Base-by-base conservation (phyloP, 2,113 vertebrate genomes). In the Oophaga pumilio region DNA sequence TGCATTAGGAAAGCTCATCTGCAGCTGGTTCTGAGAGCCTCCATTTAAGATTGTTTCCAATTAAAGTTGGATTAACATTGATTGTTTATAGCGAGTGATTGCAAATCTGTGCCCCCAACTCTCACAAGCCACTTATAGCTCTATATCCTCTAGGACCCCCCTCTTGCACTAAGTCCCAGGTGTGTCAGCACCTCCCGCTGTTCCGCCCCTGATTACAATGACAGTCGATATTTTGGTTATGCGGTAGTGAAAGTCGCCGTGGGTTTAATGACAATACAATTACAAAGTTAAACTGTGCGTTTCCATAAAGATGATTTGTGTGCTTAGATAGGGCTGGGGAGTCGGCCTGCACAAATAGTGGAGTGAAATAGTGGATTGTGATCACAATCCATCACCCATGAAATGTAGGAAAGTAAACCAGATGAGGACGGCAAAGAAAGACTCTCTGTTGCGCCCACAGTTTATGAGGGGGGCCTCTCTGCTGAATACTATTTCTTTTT, bases 391-490 rank as follows among this genome's bases (percentile, higher is more conserved):
- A 86, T 78, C 0, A 0, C 3, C 8, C 49, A 69, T 86, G 88
- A 57, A 76, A 0, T 0, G n/a, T 0, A 15, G 13, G 28, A 69
- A 43, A 89, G 22, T 74, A 43, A 74, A 66, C 64, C 80, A 68
- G 62, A 84, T 59, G 28, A 76, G 59, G 74, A 80, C 84, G 87
- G 80, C 90, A 89, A 86, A 89, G 81, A 74, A 69, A 76, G 85
- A 22, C 0, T 1, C 18, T 84, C 26, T 28, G 76, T 76, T 80
- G 28, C 88, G 82, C 57, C 26, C 87, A 60, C 59, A 60, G 53
- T 62, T 84, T 85, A 84, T 11, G 0, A 89, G 90, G 64, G 69
- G 88, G 53, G 76, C 13, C 73, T 52, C 73, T 77, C 28, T 1
- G 59, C 43, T 79, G 24, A 79, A 79, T 24, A 76, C 85, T 43